Evolutionary conservation across 2,888 invertebrate species (phyloP), one percentile per base, ranked within the genome.

Genomic region (Pogonocherus hispidulus): DNA sequence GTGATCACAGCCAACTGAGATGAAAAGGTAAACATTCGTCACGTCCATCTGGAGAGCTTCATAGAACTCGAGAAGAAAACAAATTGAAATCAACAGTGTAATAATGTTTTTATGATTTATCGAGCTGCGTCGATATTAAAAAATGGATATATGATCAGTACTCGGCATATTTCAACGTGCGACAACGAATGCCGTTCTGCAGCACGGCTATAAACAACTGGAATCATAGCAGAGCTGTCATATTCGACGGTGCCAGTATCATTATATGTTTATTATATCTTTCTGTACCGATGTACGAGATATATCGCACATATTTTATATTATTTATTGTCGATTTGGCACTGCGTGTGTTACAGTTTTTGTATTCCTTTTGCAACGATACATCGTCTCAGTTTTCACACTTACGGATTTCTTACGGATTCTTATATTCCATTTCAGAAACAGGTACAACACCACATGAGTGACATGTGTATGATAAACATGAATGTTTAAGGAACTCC

Each of bases 151-250:
- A 78, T 79, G 79, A 84, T 83, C 83, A 79, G 82, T 81, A 79
- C 76, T 77, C 77, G 77, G 81, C 80, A 83, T 83, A 82, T 80
- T 81, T 81, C 80, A 81, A 79, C 81, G 81, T 82, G 81, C 83
- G 82, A 80, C 80, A 79, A 77, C 79, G 76, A 80, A 82, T 82
- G 80, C 81, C 79, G 71, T 76, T 78, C 79, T 78, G 75, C 74
- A 77, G 76, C 79, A 79, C 76, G 75, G 79, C 79, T 74, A 82
- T 82, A 82, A 82, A 82, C 81, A 83, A 82, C 80, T 73, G 72
- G 78, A 72, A 81, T 82, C 81, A 82, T 82, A 81, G 74, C 67
- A 75, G 72, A 73, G 76, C 76, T 80, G 80, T 81, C 78, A 78
- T 69, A 71, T 65, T 59, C 67, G 69, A 64, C 67, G 69, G 67